phyloP scores from a whole-genome alignment of 2,797 vertebrate genomes.

The Arremon aurantiirostris region DNA sequence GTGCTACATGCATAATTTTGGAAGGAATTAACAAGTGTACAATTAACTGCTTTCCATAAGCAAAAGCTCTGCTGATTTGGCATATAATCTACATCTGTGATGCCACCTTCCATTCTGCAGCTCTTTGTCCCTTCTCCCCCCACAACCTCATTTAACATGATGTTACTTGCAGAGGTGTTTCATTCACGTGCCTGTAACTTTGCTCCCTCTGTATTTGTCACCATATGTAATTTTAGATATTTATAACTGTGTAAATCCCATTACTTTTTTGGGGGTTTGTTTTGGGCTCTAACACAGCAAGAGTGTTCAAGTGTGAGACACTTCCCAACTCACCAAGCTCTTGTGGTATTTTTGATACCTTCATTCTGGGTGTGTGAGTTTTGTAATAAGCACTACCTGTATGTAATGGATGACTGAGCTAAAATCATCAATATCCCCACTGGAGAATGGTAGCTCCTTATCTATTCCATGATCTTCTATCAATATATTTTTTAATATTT shows the following conservation, averaged over 20 bases:
- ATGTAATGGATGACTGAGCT: not conserved
- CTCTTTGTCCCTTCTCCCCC: not conserved
- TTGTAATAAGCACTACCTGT: not conserved
- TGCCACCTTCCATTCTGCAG: not conserved
- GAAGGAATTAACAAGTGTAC: not conserved
- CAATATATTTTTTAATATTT: not conserved
- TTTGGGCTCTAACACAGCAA: not conserved
- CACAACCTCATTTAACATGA: not conserved
- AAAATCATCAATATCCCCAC: not conserved
- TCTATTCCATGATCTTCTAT: not conserved
- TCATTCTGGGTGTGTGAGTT: not conserved
- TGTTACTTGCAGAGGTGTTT: not conserved
- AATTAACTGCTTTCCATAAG: not conserved
- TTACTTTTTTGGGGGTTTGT: not conserved
- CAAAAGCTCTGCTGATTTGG: not conserved
- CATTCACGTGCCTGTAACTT: not conserved
- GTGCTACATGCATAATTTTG: not conserved
- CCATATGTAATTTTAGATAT: not conserved
- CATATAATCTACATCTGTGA: not conserved
- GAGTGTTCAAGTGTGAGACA: not conserved
- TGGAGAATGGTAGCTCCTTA: not conserved
- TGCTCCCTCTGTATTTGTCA: not conserved
- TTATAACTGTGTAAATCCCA: not conserved
- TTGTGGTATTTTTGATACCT: not conserved
- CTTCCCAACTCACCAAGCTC: not conserved